Evolutionary conservation across 2,797 vertebrate genomes (phyloP), one percentile per base, ranked within the genome.

Genomic region (Echiichthys vipera): DNA sequence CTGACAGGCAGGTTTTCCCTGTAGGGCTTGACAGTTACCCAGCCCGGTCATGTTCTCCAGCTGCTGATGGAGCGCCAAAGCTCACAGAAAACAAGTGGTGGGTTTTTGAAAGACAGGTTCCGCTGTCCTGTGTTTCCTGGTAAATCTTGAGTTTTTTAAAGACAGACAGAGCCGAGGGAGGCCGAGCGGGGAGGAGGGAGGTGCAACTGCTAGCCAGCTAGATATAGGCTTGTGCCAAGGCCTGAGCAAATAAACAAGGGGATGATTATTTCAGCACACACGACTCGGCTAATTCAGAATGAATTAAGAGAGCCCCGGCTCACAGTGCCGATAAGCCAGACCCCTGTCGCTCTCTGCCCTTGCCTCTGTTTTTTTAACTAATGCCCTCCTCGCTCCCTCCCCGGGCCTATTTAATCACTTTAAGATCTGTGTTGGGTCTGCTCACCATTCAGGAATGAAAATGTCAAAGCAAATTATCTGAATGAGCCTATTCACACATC

Each of bases 281-380:
- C 80, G 87, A 85, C 89, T 84, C 54, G 39, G 68, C 78, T 91
- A 83, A 90, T 89, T 93, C 89, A 73, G 71, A 84, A 81, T 81
- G 91, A 93, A 92, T 93, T 88, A 90, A 87, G 81, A 87, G 84
- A 40, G 77, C 74, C 80, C 67, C 78, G 7, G 86, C 87, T 90
- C 80, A 32, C 76, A 32, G 74, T 6, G 59, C 77, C 4, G 83
- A 90, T 93, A 93, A 93, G 89, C 91, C 84, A 74, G 78, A 65
- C 76, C 81, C 84, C 77, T 59, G 84, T 65, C 71, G 79, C 84
- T 85, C 71, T 78, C 53, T 2, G 88, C 71, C 67, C 67, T 78
- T n/a, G 70, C 71, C 85, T 89, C 68, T 93, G 91, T 94, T 94
- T 93, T 92, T 84, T 92, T 94, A 86, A 87, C 92, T 94, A 94